Evolutionary conservation across 2,888 invertebrate species (phyloP), one percentile per base, ranked within the genome.

Genomic region (Pemphredon lugubris): DNA sequence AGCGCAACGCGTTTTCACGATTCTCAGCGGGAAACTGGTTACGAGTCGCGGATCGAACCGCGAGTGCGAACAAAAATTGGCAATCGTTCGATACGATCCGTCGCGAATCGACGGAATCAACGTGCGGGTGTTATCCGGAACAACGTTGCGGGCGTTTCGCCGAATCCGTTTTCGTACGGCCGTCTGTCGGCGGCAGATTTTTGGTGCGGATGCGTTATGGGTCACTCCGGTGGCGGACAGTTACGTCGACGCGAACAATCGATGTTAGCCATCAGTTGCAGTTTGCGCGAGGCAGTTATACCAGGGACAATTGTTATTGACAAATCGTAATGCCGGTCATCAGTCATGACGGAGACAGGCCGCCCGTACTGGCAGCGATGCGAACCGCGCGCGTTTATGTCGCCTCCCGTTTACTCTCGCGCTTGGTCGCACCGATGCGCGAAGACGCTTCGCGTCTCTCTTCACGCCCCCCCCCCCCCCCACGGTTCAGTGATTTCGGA

Each of bases 291-390:
- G 71, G 79, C 82, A 79, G 83, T 86, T 86, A 85, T 80, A 78
- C 79, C 66, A 77, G 81, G 76, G 79, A 81, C 85, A 84, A 86
- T 87, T 88, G 88, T 87, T 87, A 88, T 87, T 88, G 88, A 87
- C 87, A 87, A 87, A 87, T 87, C 84, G 86, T 86, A 87, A 86
- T 84, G 83, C 81, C 82, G 84, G 84, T 85, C 85, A 87, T 87
- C 86, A 86, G 84, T 87, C 85, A 87, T 84, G 84, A 83, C 55
- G 57, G 58, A 58, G 70, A 81, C 81, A 75, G 77, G 58, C 39
- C 42, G 64, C 48, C 60, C 67, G 78, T 53, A 26, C 55, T 37
- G 58, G 39, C 44, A 14, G 16, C 40, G 18, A 51, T 59, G 47
- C 44, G 57, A 54, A 57, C 55, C 64, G 58, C 66, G 39, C 40